A percentile compares a stretch with the other conserved stretches of the same genome.
Evolutionary conservation across 2,888 invertebrate genomes (phyloP).

Genomic region (Sarcophaga subvicina): DNA sequence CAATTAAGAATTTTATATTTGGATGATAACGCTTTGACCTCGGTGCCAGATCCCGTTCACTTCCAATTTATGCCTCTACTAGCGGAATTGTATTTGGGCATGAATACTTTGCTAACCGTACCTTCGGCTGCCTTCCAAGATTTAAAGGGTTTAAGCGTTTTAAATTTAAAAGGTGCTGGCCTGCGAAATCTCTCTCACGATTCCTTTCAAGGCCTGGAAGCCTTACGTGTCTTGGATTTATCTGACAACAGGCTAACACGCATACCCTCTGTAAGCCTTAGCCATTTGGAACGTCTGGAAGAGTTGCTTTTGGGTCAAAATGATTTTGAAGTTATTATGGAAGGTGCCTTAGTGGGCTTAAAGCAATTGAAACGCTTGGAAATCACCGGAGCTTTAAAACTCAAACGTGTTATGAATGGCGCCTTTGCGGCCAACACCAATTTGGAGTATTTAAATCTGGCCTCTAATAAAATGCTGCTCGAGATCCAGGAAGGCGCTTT

Average conservation of each 20-base stretch:
- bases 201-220: constrained; percentile 89
- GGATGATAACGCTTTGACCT: constrained; percentile 91
- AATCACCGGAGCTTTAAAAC: constrained; percentile 89
- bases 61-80: constrained; percentile 89
- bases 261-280: constrained; percentile 89
- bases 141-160: constrained; percentile 88
- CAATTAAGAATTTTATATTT: constrained; percentile 90
- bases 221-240: constrained; percentile 88
- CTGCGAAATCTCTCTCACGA: constrained; percentile 90
- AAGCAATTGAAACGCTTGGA: constrained; percentile 90
- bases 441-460: constrained; percentile 88
- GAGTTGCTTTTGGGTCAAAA: constrained; percentile 93
- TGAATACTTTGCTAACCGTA: constrained; percentile 89
- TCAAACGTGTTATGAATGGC: constrained; percentile 89
- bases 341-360: constrained; percentile 90
- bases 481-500: constrained; percentile 91
- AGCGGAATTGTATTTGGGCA: constrained; percentile 93
- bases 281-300: constrained; percentile 88
- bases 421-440: constrained; percentile 92
- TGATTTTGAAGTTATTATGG: constrained; percentile 87
- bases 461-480: constrained; percentile 89
- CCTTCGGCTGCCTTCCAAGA: constrained; percentile 91
- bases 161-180: constrained; percentile 92
- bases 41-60: constrained; percentile 88
- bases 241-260: constrained; percentile 89